Evolutionary conservation across 1,140 invertebrate species (phyloP).

Genomic region (Bombus waltoni): DNA sequence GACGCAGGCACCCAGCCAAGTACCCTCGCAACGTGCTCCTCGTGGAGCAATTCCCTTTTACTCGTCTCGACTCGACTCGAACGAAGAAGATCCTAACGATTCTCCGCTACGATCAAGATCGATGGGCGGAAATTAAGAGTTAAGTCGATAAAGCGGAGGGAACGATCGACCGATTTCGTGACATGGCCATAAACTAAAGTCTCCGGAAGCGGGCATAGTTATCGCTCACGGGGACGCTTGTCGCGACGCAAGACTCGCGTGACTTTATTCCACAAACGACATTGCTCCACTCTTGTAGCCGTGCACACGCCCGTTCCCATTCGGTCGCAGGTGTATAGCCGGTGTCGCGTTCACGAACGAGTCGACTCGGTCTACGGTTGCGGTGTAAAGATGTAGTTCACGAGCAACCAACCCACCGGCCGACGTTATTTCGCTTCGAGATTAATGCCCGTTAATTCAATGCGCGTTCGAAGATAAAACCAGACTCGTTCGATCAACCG

Average conservation of each 20-base stretch:
- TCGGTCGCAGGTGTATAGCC: too few relatives aligned
- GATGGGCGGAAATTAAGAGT: slow-evolving; percentile 14
- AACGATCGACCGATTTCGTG: slow-evolving; percentile 29
- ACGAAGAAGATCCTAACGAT: background rate
- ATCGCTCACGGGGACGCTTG: slow-evolving; percentile 46
- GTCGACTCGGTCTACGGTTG: background rate
- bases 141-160: slow-evolving; percentile 1
- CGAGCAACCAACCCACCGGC: background rate
- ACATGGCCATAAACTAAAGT: slow-evolving; percentile 37
- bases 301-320: background rate
- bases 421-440: slow-evolving; percentile 4
- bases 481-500: background rate
- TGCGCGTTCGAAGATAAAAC: background rate
- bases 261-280: slow-evolving; percentile 49
- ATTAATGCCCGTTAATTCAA: slow-evolving; percentile 31
- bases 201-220: slow-evolving; percentile 45
- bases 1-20: slow-evolving; percentile 33
- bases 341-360: background rate
- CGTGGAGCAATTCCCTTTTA: background rate
- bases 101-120: background rate
- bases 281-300: slow-evolving; percentile 35
- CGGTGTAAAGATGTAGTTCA: slow-evolving; percentile 11
- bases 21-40: background rate
- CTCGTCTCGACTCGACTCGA: background rate
- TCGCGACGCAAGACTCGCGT: slow-evolving; percentile 50